Percentiles rank a stretch among this genome's conserved stretches.
phyloP scores from a whole-genome alignment of 2,797 vertebrate species.

The Rhyacichthys aspro region DNA sequence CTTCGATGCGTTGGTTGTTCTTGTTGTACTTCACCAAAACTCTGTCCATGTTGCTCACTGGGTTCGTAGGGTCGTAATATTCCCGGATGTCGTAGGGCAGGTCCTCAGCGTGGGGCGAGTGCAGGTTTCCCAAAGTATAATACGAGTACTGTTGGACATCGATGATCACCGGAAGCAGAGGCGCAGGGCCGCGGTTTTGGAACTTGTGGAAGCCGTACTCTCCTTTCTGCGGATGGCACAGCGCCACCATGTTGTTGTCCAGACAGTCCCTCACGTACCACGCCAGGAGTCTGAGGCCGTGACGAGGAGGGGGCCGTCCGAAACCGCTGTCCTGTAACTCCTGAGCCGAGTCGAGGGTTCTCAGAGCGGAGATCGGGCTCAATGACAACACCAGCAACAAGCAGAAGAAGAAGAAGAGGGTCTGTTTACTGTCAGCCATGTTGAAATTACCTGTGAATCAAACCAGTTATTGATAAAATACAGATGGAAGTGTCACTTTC shows the following conservation, averaged over 20 bases:
- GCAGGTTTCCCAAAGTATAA: conserved; percentile 76
- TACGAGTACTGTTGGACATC: conserved; percentile 55
- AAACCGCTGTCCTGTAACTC: conserved; percentile 67
- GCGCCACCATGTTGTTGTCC: conserved; percentile 77
- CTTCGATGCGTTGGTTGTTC: conserved; percentile 62
- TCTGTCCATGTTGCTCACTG: conserved; percentile 74
- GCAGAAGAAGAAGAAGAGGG: conserved; percentile 29
- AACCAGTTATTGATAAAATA: not conserved
- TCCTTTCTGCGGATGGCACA: conserved; percentile 59
- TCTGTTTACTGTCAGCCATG: not conserved
- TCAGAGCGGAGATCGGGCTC: conserved; percentile 33
- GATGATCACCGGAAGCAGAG: conserved; percentile 66
- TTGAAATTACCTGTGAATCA: conserved; percentile 11
- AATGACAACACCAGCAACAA: conserved; percentile 17
- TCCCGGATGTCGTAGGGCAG: conserved; percentile 67
- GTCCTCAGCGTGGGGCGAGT: conserved; percentile 51
- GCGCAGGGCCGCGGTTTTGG: conserved; percentile 12
- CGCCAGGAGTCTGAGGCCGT: conserved; percentile 66
- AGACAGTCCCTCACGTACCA: conserved; percentile 72
- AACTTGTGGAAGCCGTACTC: conserved; percentile 73
- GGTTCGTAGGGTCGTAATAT: conserved; percentile 65
- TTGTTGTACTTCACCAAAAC: conserved; percentile 73
- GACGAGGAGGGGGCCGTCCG: conserved; percentile 71
- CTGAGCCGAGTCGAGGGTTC: conserved; percentile 59
- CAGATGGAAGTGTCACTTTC: no score